phyloP scores from a whole-genome alignment of 2,797 vertebrate genomes.

The Acanthurus lineatus region DNA sequence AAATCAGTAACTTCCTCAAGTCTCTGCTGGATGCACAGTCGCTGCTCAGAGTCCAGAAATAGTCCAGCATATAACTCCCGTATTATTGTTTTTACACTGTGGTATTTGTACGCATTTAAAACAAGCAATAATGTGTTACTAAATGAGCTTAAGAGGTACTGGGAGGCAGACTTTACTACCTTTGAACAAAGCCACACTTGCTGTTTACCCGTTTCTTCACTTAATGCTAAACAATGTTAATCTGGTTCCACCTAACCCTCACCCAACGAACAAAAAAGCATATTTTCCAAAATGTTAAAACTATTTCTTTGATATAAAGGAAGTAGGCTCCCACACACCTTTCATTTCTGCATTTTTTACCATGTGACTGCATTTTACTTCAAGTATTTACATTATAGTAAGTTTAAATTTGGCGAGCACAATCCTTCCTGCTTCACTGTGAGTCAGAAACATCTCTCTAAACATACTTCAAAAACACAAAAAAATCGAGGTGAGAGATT shows the following conservation, averaged over 20 bases:
- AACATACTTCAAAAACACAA: constrained; percentile 11
- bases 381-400: constrained; percentile 27
- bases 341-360: constrained; percentile 41
- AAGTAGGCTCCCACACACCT: constrained; percentile 33
- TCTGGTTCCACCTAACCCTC: background rate
- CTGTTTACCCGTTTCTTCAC: background rate
- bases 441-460: constrained; percentile 6
- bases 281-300: constrained; percentile 38
- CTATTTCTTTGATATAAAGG: constrained; percentile 24
- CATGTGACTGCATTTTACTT: constrained; percentile 26
- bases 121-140: background rate
- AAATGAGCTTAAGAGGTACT: background rate
- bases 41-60: background rate
- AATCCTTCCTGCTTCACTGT: background rate
- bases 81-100: background rate
- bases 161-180: background rate
- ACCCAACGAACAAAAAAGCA: background rate
- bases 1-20: background rate
- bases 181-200: background rate
- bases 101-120: background rate
- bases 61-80: background rate
- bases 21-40: background rate
- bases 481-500: constrained; percentile 4
- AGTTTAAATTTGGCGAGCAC: constrained; percentile 21
- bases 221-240: background rate